phyloP scores from a whole-genome alignment of 2,113 vertebrate species.

The Muscicapa adusta region DNA sequence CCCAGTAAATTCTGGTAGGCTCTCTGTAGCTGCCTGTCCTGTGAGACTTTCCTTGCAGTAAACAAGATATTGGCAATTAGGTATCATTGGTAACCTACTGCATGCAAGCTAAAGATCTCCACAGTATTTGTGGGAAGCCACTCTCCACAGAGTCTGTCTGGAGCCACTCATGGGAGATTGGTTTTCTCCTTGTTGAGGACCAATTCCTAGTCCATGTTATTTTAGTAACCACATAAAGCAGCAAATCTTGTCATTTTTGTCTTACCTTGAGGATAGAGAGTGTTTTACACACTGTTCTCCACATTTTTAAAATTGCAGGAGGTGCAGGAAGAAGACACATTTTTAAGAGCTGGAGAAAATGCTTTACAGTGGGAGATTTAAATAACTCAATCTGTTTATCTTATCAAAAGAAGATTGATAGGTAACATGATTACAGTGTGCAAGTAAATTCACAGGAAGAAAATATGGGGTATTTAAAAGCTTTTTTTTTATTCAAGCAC shows the following conservation, averaged over 20 bases:
- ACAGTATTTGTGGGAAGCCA: background rate
- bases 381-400: slow-evolving; percentile 56
- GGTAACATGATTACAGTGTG: slow-evolving; percentile 43
- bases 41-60: background rate
- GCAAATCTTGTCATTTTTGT: background rate
- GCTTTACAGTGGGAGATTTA: slow-evolving; percentile 34
- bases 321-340: background rate
- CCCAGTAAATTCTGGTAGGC: background rate
- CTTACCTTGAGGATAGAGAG: background rate
- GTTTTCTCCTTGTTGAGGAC: background rate
- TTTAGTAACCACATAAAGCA: background rate
- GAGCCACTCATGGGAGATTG: background rate
- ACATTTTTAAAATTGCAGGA: slow-evolving; percentile 1
- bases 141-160: background rate
- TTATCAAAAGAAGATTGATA: slow-evolving; percentile 54
- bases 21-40: background rate
- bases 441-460: slow-evolving; percentile 43
- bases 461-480: slow-evolving; percentile 8
- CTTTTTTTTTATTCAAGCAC: background rate
- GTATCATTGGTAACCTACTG: background rate
- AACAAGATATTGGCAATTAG: background rate
- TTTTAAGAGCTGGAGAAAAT: slow-evolving; percentile 21
- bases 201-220: background rate
- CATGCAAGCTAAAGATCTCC: background rate
- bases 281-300: background rate